phyloP scores from a whole-genome alignment of 2,888 invertebrate species.

The Gnatocerus cornutus region DNA sequence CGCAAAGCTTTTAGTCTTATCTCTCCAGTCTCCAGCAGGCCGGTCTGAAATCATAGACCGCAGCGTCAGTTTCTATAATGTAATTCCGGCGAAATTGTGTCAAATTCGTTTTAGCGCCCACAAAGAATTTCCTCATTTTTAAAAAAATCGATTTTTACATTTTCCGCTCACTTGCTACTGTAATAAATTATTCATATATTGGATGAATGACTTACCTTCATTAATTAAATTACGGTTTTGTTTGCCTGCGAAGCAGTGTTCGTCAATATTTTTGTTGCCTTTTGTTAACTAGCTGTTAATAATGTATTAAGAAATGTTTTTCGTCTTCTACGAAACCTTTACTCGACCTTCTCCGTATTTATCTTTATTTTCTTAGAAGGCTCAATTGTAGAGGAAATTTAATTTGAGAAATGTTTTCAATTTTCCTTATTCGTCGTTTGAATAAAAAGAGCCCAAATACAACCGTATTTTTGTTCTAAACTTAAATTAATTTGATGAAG shows the following conservation, averaged over 20 bases:
- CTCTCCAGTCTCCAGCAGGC: too few relatives aligned
- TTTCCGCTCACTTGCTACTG: background rate
- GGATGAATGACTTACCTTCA: background rate
- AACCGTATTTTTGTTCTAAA: background rate
- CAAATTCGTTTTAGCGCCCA: too few relatives aligned
- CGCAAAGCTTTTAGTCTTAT: too few relatives aligned
- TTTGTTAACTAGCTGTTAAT: background rate
- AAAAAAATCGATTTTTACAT: background rate
- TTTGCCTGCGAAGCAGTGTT: slow-evolving; percentile 4
- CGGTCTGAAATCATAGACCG: too few relatives aligned
- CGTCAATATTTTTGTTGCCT: slow-evolving; percentile 11
- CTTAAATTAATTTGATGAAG: too few relatives aligned
- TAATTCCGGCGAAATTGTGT: too few relatives aligned
- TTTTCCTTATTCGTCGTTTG: slow-evolving; percentile 19
- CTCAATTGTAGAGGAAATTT: slow-evolving; percentile 21
- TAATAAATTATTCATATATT: background rate
- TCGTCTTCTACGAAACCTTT: background rate
- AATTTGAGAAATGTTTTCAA: slow-evolving; percentile 31
- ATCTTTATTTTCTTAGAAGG: slow-evolving; percentile 11
- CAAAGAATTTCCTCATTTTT: background rate
- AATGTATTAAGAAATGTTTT: slow-evolving; percentile 17
- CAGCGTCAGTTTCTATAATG: too few relatives aligned
- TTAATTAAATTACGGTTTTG: slow-evolving; percentile 9
- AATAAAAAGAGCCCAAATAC: slow-evolving; percentile 18
- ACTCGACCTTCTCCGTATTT: slow-evolving; percentile 15